These are phyloP conservation scores for Shargacucullia verbasci DNA, from an alignment of 2,888 invertebrate genomes.

Conservation along the genomic window DNA sequence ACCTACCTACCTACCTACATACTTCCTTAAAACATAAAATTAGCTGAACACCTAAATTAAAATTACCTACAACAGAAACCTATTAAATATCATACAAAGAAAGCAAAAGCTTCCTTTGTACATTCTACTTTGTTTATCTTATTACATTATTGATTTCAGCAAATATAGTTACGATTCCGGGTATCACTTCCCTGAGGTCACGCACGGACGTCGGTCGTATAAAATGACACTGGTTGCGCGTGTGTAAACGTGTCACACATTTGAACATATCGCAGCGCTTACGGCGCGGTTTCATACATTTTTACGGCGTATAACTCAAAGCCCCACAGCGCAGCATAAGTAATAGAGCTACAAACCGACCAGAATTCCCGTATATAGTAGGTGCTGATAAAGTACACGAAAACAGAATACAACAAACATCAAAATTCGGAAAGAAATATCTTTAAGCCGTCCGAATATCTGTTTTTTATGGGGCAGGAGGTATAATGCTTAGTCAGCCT, in stretches of 20 bases:
- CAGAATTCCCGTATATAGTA: too few relatives aligned
- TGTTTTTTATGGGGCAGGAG: too few relatives aligned
- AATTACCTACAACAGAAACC: background rate
- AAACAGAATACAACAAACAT: too few relatives aligned
- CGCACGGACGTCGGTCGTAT: slow-evolving; percentile 16
- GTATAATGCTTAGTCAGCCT: too few relatives aligned
- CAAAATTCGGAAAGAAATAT: too few relatives aligned
- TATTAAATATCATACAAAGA: slow-evolving; percentile 1
- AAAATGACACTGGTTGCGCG: slow-evolving; percentile 32
- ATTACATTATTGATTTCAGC: slow-evolving; percentile 40
- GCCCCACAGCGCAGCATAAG: too few relatives aligned
- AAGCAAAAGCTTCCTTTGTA: slow-evolving; percentile 19
- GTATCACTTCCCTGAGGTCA: slow-evolving; percentile 29
- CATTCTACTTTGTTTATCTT: slow-evolving; percentile 15
- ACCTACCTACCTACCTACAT: too few relatives aligned
- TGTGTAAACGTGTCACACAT: slow-evolving; percentile 20
- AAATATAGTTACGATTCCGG: slow-evolving; percentile 30
- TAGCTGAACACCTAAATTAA: background rate
- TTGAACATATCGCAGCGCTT: slow-evolving; percentile 20
- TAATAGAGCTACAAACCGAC: too few relatives aligned
- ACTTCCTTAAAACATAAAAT: too few relatives aligned
- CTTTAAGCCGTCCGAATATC: too few relatives aligned
- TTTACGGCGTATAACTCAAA: background rate
- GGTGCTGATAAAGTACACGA: too few relatives aligned
- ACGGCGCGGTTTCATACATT: slow-evolving; percentile 1